phyloP scores from a whole-genome alignment of 2,113 vertebrate species.

The Tinamus guttatus region DNA sequence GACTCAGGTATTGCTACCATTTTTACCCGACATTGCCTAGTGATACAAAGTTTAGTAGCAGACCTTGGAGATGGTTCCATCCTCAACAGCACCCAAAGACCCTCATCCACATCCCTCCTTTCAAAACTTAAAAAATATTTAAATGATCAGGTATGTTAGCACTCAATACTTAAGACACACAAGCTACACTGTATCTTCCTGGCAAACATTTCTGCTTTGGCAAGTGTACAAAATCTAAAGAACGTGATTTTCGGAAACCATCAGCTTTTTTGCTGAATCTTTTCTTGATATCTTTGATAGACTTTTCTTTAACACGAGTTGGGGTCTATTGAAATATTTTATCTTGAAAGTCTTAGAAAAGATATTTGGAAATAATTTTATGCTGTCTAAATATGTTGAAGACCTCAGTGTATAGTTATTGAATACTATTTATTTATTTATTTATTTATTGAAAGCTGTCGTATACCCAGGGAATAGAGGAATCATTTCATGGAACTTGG shows the following conservation, averaged over 20 bases:
- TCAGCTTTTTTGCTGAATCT: not conserved
- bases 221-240: not conserved
- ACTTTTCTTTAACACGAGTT: not conserved
- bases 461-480: not conserved
- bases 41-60: not conserved
- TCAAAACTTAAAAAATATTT: not conserved
- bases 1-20: not conserved
- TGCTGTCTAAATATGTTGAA: not conserved
- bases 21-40: rapidly evolving
- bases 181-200: not conserved
- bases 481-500: not conserved
- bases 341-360: not conserved
- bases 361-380: not conserved
- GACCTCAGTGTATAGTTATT: not conserved
- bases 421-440: not conserved
- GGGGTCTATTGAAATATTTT: not conserved
- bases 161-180: not conserved
- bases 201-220: not conserved
- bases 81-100: not conserved
- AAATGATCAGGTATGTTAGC: not conserved
- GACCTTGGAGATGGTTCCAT: not conserved
- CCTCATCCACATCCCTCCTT: not conserved
- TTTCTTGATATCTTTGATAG: not conserved
- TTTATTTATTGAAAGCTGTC: not conserved
- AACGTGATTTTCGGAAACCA: not conserved